Percentiles rank a stretch among this genome's conserved stretches.
phyloP scores from a whole-genome alignment of 1,140 invertebrate genomes.

The Zeugodacus cucurbitae region DNA sequence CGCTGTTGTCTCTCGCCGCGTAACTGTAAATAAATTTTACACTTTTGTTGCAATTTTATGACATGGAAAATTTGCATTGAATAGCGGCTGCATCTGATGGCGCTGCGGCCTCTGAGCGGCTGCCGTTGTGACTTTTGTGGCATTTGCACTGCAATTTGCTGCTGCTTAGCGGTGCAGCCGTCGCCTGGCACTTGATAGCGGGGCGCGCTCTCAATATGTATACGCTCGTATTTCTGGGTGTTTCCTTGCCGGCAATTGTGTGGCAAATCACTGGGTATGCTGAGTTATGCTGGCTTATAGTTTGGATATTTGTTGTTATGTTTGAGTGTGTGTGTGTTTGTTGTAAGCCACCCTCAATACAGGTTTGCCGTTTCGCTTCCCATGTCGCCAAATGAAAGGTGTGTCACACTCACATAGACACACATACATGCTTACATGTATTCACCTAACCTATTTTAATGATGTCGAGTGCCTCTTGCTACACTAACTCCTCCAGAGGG shows the following conservation, averaged over 20 bases:
- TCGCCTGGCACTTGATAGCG: neutral
- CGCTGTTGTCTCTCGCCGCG: no score
- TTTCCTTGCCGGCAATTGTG: neutral
- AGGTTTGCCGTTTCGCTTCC: conserved; percentile 22
- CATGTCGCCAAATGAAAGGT: conserved; percentile 32
- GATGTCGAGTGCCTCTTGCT: neutral
- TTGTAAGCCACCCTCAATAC: conserved; percentile 20
- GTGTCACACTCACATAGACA: neutral
- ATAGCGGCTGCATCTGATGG: neutral
- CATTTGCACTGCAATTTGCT: conserved; percentile 27
- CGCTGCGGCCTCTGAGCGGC: neutral
- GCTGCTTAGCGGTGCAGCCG: neutral
- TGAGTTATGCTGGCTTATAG: neutral
- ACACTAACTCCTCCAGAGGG: neutral
- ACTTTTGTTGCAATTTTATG: conserved; percentile 4
- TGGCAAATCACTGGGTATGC: neutral
- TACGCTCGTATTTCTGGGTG: neutral
- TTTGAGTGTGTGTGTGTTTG: neutral
- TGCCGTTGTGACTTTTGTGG: neutral
- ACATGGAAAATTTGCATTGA: conserved; percentile 25
- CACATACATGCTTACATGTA: neutral
- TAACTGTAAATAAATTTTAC: neutral
- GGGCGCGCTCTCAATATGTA: neutral
- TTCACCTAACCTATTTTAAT: neutral
- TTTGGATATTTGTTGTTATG: neutral